Conservation (phyloP, 1,140 invertebrate genomes). For the Ostrea denselamellosa region DNA sequence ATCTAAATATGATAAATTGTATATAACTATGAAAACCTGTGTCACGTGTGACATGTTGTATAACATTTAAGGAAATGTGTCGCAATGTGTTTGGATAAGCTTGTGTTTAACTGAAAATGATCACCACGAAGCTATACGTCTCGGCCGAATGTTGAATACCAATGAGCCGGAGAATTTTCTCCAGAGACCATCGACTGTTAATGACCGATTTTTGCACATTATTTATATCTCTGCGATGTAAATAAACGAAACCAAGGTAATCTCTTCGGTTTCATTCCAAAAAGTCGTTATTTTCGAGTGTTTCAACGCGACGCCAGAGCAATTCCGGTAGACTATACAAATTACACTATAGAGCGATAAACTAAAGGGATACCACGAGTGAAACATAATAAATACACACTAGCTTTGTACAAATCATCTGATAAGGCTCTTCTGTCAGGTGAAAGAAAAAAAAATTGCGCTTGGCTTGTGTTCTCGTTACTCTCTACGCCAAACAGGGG, state of each 20-base stretch:
- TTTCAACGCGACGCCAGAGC: background rate
- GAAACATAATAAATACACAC: slow-evolving; percentile 8
- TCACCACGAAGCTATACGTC: too few species aligned
- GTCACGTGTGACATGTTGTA: too few species aligned
- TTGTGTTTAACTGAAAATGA: too few species aligned
- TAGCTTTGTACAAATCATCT: slow-evolving; percentile 2
- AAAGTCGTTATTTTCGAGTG: slow-evolving; percentile 22
- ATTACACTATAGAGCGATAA: slow-evolving; percentile 29
- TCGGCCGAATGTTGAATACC: too few species aligned
- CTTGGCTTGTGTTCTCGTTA: background rate
- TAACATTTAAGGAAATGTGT: too few species aligned
- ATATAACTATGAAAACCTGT: too few species aligned
- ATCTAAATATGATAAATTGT: too few species aligned
- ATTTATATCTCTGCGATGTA: background rate
- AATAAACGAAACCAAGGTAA: slow-evolving; percentile 11
- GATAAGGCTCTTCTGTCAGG: background rate
- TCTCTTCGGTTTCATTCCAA: background rate
- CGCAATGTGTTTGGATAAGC: too few species aligned
- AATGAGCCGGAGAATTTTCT: too few species aligned
- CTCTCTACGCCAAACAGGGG: background rate
- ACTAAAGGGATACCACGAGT: background rate
- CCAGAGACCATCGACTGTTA: too few species aligned
- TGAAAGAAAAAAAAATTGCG: background rate
- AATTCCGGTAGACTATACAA: slow-evolving; percentile 7
- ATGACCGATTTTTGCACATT: background rate